phyloP scores from a whole-genome alignment of 2,797 vertebrate species.

The Muscicapa comitata region DNA sequence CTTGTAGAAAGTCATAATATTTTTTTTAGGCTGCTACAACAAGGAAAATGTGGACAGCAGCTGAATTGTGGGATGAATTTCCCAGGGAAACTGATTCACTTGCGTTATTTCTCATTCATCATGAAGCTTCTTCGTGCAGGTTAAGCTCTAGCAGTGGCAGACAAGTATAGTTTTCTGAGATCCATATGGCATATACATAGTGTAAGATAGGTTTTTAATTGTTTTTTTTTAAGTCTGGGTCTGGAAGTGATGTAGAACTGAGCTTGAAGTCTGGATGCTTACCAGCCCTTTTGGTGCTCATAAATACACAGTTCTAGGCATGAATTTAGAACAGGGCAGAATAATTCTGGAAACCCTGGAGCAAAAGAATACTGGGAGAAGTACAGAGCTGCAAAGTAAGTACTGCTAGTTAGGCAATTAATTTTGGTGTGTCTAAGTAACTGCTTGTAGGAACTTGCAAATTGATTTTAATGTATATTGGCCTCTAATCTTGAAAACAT shows the following conservation, averaged over 20 bases:
- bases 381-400: neutral
- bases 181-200: neutral
- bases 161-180: neutral
- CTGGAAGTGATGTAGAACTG: neutral
- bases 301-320: neutral
- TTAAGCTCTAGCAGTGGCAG: neutral
- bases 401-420: slow-evolving; percentile 23
- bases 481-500: neutral
- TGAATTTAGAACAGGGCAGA: neutral
- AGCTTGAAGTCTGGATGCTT: neutral
- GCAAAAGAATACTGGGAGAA: neutral
- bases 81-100: neutral
- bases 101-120: neutral
- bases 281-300: neutral
- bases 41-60: neutral
- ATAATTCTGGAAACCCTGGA: slow-evolving; percentile 26
- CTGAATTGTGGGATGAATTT: neutral
- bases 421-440: slow-evolving; percentile 25
- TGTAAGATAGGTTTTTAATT: neutral
- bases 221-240: neutral
- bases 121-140: neutral
- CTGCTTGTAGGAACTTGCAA: slow-evolving; percentile 32
- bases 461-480: slow-evolving; percentile 36
- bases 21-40: neutral
- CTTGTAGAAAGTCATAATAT: neutral